Evolutionary conservation across 2,113 vertebrate genomes (phyloP).

Genomic region (zebrafish (Danio rerio)): DNA sequence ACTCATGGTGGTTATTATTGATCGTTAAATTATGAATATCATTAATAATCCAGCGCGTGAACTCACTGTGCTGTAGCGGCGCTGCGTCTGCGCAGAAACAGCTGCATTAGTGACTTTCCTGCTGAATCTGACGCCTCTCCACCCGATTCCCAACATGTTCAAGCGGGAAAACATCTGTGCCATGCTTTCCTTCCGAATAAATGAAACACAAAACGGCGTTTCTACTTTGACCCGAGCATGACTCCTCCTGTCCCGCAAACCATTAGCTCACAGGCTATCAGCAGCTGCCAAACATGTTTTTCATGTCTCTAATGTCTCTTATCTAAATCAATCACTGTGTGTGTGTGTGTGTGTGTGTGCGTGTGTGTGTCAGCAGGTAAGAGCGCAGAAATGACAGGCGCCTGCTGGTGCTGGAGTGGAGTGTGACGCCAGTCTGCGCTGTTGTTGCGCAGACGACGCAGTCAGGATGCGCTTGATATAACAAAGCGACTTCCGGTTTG

Average conservation of each 20-base stretch:
- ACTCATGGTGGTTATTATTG: neutral
- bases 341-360: neutral
- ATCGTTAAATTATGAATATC: neutral
- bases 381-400: neutral
- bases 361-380: neutral
- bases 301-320: neutral
- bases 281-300: slow-evolving; percentile 23
- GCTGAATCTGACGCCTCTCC: slow-evolving; percentile 63
- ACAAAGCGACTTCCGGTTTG: slow-evolving; percentile 23
- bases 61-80: slow-evolving; percentile 71
- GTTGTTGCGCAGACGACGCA: slow-evolving; percentile 28
- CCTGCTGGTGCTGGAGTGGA: neutral
- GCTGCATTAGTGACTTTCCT: slow-evolving; percentile 36
- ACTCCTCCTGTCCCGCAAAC: neutral
- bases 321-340: neutral
- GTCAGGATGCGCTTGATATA: neutral
- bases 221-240: neutral
- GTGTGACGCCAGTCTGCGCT: neutral
- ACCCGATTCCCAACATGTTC: slow-evolving; percentile 53
- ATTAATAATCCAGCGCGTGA: neutral
- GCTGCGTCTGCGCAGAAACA: slow-evolving; percentile 37
- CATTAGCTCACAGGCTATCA: neutral
- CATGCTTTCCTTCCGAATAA: slow-evolving; percentile 60
- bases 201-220: neutral
- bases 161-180: slow-evolving; percentile 57